phyloP scores from a whole-genome alignment of 35 echinoderm and acorn worm species.

The Apostichopus parvimensis region DNA sequence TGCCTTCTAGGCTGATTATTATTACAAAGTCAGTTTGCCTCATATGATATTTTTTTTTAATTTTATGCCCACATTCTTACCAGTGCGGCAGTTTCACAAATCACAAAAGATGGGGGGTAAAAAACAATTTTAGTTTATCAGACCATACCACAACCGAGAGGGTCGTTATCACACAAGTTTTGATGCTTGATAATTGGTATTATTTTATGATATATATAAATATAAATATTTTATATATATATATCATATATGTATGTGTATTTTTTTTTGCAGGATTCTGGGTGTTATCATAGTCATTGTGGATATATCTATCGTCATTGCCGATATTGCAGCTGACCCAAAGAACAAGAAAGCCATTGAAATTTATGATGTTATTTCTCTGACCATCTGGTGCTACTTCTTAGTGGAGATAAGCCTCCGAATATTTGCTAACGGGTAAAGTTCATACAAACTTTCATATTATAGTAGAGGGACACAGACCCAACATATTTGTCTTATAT shows the following conservation, averaged over 20 bases:
- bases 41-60: too few relatives aligned
- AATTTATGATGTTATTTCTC: conserved; percentile 76
- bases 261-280: conserved; percentile 67
- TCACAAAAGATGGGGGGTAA: too few relatives aligned
- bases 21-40: too few relatives aligned
- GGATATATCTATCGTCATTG: conserved; percentile 88
- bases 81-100: too few relatives aligned
- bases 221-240: too few relatives aligned
- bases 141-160: background rate
- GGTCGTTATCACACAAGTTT: background rate
- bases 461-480: too few relatives aligned
- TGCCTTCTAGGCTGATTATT: too few relatives aligned
- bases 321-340: conserved; percentile 72
- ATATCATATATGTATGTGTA: background rate
- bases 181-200: background rate
- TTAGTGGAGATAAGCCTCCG: conserved; percentile 72
- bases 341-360: conserved; percentile 60
- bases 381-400: conserved; percentile 85
- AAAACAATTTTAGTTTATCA: too few relatives aligned
- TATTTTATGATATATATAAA: too few relatives aligned
- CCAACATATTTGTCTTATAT: too few relatives aligned
- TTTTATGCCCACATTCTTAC: too few relatives aligned
- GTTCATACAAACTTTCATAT: background rate
- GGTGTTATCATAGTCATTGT: conserved; percentile 83
- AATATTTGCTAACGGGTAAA: conserved; percentile 94